Conservation (phyloP, 2,797 vertebrate genomes). For the Anabas testudineus region DNA sequence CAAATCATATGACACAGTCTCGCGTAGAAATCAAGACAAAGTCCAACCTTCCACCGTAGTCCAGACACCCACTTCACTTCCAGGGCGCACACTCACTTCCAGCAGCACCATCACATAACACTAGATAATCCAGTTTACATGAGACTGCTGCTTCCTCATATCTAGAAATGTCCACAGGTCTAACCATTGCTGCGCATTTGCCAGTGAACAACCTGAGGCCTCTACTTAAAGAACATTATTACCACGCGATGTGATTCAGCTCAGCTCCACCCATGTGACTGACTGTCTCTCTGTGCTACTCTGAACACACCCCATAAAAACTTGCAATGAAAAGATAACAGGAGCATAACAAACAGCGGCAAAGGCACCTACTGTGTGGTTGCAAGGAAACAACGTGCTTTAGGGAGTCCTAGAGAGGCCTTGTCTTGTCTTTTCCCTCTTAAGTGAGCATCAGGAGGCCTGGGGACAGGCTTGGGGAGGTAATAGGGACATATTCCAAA, state of each 20-base stretch:
- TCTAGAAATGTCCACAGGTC: conserved; percentile 35
- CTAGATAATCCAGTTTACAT: conserved; percentile 67
- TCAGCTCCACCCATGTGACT: conserved; percentile 68
- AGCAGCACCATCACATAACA: conserved; percentile 58
- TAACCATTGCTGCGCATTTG: conserved; percentile 29
- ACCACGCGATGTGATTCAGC: conserved; percentile 34
- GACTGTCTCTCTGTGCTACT: conserved; percentile 33
- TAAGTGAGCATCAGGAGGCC: conserved; percentile 76
- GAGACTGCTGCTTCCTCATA: conserved; percentile 53
- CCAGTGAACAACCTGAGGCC: conserved; percentile 35
- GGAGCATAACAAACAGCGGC: conserved; percentile 57
- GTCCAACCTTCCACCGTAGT: conserved; percentile 59
- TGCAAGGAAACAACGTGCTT: conserved; percentile 58
- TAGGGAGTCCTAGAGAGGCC: conserved; percentile 62
- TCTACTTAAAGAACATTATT: conserved; percentile 43
- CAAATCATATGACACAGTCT: conserved; percentile 41
- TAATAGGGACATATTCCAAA: conserved; percentile 85
- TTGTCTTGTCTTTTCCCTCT: conserved; percentile 68
- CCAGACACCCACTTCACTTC: conserved; percentile 57
- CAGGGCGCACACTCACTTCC: conserved; percentile 35
- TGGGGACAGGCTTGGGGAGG: conserved; percentile 72
- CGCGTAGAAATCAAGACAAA: conserved; percentile 53
- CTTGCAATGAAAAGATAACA: conserved; percentile 58
- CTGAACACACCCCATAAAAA: conserved; percentile 73
- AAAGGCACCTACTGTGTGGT: conserved; percentile 76